Evolutionary conservation across 2,888 invertebrate genomes (phyloP), one percentile per base, ranked within the genome.

Genomic region (Nemapogon koenigi): DNA sequence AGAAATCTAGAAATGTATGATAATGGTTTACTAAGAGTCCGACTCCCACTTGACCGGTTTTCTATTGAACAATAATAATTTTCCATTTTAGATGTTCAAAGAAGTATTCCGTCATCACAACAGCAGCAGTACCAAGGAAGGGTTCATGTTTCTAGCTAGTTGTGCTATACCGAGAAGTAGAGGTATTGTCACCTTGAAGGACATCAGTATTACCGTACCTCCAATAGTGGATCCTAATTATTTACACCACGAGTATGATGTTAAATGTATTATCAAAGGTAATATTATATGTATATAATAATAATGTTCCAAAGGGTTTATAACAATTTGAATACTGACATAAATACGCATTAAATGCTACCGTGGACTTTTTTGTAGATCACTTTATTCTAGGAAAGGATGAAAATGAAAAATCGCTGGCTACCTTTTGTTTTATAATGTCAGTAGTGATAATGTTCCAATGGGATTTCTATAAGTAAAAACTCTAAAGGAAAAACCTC

Each of bases 161-260:
- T 90, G 89, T 44, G 53, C 86, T 45, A 86, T 90, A 52, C 89
- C 93, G 0, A 69, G 72, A 33, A 90, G 90, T 43, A 79, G 86
- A 37, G 94, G 94, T 0, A 65, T 60, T 2, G 65, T 94, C 3
- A 78, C 72, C 2, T 56, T 92, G 1, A 60, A 58, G 10, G 82
- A 83, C 22, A 55, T 61, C 17, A 81, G 85, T 50, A 83, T 87
- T 4, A 59, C 71, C 1, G 71, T 78, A 7, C 81, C 83, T 14
- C 91, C 91, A 0, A 57, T 78, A 0, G 87, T 94, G 26, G 83
- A 93, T 56, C 89, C 91, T 0, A 87, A 88, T 44, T 94, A 92
- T 57, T 66, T 93, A 42, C 64, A 83, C 25, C 63, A 82, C 2
- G 55, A 66, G 1, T 61, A 71, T 30, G 92, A 93, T 54, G 59